phyloP scores from a whole-genome alignment of 2,113 vertebrate genomes.

The Melierax canorus region DNA sequence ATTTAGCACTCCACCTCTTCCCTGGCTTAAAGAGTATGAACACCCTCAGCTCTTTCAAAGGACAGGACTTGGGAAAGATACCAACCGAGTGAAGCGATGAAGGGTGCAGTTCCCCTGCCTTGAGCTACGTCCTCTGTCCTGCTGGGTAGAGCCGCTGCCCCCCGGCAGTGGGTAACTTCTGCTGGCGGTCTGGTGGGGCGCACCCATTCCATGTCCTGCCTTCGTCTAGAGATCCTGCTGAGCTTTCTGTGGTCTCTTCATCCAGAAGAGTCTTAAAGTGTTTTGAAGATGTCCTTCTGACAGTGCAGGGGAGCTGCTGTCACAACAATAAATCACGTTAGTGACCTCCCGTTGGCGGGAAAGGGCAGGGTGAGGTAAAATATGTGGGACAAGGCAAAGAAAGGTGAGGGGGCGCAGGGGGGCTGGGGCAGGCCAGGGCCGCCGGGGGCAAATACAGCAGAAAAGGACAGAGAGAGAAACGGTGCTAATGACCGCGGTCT shows the following conservation, averaged over 20 bases:
- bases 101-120: not conserved
- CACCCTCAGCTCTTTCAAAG: not conserved
- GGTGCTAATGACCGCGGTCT: fast-evolving
- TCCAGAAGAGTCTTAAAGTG: not conserved
- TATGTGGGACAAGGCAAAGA: fast-evolving
- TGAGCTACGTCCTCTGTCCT: too few relatives aligned
- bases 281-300: not conserved
- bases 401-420: fast-evolving
- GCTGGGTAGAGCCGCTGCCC: not conserved
- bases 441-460: not conserved
- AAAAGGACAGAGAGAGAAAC: not conserved
- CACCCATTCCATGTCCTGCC: fast-evolving
- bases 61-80: not conserved
- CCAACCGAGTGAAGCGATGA: not conserved
- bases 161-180: fast-evolving
- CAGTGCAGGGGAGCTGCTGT: not conserved
- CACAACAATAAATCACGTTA: not conserved
- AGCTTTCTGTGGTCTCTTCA: not conserved
- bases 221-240: not conserved
- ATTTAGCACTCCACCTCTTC: not conserved
- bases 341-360: fast-evolving
- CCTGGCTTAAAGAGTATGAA: not conserved
- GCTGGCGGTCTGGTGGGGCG: not conserved
- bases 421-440: too few relatives aligned
- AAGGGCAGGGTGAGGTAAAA: not conserved